phyloP scores from a whole-genome alignment of 2,888 invertebrate species.

The Trichopria drosophilae region DNA sequence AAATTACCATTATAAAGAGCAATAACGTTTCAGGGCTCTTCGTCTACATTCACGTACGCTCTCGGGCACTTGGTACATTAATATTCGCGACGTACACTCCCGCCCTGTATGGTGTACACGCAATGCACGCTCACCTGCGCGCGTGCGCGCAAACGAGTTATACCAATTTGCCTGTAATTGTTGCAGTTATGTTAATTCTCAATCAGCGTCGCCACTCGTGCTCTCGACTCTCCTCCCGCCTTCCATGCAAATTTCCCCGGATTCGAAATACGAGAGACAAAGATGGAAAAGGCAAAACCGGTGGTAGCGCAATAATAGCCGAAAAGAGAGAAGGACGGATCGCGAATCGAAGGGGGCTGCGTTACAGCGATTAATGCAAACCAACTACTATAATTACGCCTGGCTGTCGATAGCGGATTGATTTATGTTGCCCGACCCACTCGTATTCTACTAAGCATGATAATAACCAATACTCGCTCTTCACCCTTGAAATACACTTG shows the following conservation, averaged over 20 bases:
- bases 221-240: slow-evolving; percentile 39
- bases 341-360: too few relatives aligned
- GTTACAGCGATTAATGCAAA: slow-evolving; percentile 48
- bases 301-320: slow-evolving; percentile 8
- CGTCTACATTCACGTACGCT: too few relatives aligned
- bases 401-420: slow-evolving; percentile 44
- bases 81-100: slow-evolving; percentile 6
- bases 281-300: slow-evolving; percentile 21
- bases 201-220: slow-evolving; percentile 44
- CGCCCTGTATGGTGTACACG: slow-evolving; percentile 7
- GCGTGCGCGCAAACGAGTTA: slow-evolving; percentile 46
- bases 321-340: too few relatives aligned
- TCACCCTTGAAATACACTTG: too few relatives aligned
- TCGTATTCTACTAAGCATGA: slow-evolving; percentile 6
- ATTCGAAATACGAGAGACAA: too few relatives aligned
- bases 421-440: slow-evolving; percentile 44
- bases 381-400: slow-evolving; percentile 47
- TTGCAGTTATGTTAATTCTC: slow-evolving; percentile 55
- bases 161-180: slow-evolving; percentile 54
- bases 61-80: slow-evolving; percentile 10
- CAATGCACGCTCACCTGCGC: slow-evolving; percentile 20
- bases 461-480: slow-evolving; percentile 4
- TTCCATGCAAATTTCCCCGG: slow-evolving; percentile 47
- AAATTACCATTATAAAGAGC: slow-evolving; percentile 27
- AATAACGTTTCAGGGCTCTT: slow-evolving; percentile 17